Evolutionary conservation across 2,888 invertebrate species (phyloP), one percentile per base, ranked within the genome.

Genomic region (Aspidiotus destructor): DNA sequence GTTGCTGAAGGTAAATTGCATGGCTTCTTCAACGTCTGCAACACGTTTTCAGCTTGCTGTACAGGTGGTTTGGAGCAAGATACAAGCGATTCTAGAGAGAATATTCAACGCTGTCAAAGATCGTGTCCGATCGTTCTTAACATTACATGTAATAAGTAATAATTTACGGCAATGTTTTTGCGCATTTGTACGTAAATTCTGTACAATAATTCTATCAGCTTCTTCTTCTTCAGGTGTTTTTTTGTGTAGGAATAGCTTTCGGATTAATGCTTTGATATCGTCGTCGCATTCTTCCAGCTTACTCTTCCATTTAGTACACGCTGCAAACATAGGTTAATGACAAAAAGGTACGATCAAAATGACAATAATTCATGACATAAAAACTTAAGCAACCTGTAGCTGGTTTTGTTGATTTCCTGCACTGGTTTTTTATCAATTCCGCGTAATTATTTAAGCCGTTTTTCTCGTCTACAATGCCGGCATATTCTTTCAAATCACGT

Each of bases 241-340:
- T 15, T 15, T 41, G 16, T 41, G 7, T 16, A 41, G 42, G 0
- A 15, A 41, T 55, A 64, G 15, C 11, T 41, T 41, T 8, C 41
- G 8, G 16, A 64, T 41, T 13, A 58, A 9, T 41, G 55, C 11
- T n/a, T 42, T 28, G 1, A 44, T 17, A 13, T 57, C 17, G 8
- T 55, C 41, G 5, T 28, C 28, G 28, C 42, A 9, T 41, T 58
- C 10, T 58, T 67, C 28, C 40, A 48, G 16, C 9, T 57, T 44
- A 48, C 60, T 48, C 1, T 7, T 60, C 67, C 67, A 67, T 60
- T 67, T 60, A 15, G 40, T 60, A 48, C 67, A 60, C 9, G 58
- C 67, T 67, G 17, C 3, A 10, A 9, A 13, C 10, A 16, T 15
- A 65, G 42, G 6, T 44, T 2, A 57, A 17, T 5, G 16, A n/a